Base-by-base conservation (phyloP, 2,888 invertebrate genomes). In the Cheilosia vulpina region DNA sequence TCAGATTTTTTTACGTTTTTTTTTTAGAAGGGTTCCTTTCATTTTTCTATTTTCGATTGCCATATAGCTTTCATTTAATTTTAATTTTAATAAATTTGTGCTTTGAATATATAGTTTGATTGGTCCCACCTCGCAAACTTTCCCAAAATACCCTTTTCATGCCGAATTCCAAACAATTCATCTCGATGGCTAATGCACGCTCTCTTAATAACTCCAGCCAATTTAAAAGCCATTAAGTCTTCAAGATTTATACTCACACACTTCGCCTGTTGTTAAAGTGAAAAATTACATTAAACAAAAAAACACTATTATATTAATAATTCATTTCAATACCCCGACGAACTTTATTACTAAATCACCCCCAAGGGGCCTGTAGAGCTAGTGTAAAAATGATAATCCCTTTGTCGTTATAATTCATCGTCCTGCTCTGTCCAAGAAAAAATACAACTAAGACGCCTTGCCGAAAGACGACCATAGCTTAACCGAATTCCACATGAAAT, bases 361-460 rank as follows among this genome's bases (percentile, higher is more conserved):
- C 84, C 84, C 84, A 65, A 71, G 84, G 72, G 84, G 34, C 69
- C 71, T 52, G 17, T 55, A 38, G 62, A 81, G 76, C 72, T 88
- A 90, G 90, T 91, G 90, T 90, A 92, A 91, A 92, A 91, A 91
- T 92, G 91, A 91, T 91, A 91, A 91, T 91, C 92, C 91, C 89
- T 89, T 89, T 91, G 91, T 91, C 91, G 89, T 90, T 91, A 91
- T 91, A 91, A 92, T 90, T 91, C 92, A 91, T 89, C 69, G 52
- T 73, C 53, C 38, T 62, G 41, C 31, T 62, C 52, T 5, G 68
- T 47, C 55, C 62, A 13, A 31, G 7, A 19, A 47, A 65, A 68
- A 17, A 17, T 7, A 68, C 65, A 45, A 34, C 65, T 21, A 21
- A 84, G 66, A 31, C 45, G n/a, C 31, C 58, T 57, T 65, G 62